Evolutionary conservation across 2,113 vertebrate genomes (phyloP).

Genomic region (Oncorhynchus keta): DNA sequence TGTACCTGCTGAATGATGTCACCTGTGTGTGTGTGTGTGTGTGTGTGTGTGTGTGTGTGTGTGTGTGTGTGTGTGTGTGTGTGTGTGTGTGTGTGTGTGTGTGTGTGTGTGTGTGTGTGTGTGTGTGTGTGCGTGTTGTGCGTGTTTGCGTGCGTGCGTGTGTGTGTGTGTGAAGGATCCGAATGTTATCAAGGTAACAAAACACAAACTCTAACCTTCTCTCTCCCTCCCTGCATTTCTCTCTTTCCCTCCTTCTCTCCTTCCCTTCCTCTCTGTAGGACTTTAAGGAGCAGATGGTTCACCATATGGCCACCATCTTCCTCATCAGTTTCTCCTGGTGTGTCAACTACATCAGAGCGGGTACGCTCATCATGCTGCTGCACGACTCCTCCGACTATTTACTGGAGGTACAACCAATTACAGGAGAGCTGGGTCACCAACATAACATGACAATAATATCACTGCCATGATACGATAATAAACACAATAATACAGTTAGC

Average conservation of each 20-base stretch:
- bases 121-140: too few relatives aligned
- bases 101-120: too few relatives aligned
- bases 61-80: neutral
- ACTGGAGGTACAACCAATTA: slow-evolving; percentile 80
- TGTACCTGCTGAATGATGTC: too few relatives aligned
- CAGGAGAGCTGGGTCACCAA: neutral
- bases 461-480: too few relatives aligned
- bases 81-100: neutral
- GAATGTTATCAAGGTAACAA: neutral
- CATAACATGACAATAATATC: neutral
- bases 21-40: too few relatives aligned
- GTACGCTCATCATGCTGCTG: slow-evolving; percentile 92
- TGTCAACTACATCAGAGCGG: slow-evolving; percentile 89
- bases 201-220: neutral
- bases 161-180: neutral
- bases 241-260: neutral
- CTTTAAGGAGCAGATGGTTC: slow-evolving; percentile 93
- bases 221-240: neutral
- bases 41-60: neutral
- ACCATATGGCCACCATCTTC: slow-evolving; percentile 92
- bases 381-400: slow-evolving; percentile 91
- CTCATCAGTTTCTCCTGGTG: slow-evolving; percentile 98
- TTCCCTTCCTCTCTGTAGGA: slow-evolving; percentile 70
- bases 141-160: neutral
- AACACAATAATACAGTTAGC: neutral